Percentiles rank a stretch among this genome's conserved stretches.
phyloP scores from a whole-genome alignment of 2,888 invertebrate genomes.

The Aporophyla nigra region DNA sequence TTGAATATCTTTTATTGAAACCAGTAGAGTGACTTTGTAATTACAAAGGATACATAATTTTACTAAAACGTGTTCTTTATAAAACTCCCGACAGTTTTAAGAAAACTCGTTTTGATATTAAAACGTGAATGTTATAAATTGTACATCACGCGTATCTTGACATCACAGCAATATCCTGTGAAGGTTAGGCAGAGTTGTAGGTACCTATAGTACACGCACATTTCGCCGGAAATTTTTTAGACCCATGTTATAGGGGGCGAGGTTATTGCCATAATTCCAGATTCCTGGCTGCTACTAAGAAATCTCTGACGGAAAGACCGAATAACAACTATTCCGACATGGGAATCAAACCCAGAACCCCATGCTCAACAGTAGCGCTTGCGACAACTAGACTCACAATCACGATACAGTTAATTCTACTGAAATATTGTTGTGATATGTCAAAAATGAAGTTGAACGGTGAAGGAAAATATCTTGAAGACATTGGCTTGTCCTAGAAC shows the following conservation, averaged over 20 bases:
- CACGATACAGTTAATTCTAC: no score
- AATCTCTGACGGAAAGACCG: not conserved
- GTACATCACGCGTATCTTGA: not conserved
- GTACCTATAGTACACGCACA: not conserved
- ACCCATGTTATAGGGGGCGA: not conserved
- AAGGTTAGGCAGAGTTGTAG: not conserved
- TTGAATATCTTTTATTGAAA: constrained; percentile 13
- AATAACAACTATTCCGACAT: not conserved
- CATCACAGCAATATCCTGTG: no score
- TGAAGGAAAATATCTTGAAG: no score
- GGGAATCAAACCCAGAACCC: no score
- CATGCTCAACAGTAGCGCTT: no score
- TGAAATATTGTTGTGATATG: no score
- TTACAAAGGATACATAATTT: constrained; percentile 24
- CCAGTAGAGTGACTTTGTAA: constrained; percentile 31
- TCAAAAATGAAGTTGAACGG: no score
- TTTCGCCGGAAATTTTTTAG: not conserved
- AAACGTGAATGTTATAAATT: constrained; percentile 14
- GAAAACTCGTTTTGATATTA: constrained; percentile 27
- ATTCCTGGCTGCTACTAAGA: not conserved
- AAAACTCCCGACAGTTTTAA: constrained; percentile 3
- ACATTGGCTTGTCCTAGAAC: no score
- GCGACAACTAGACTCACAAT: no score
- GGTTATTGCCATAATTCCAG: not conserved
- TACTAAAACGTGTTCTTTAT: constrained; percentile 26